Base-by-base conservation (phyloP, 2,113 vertebrate genomes). In the Catagonus wagneri region DNA sequence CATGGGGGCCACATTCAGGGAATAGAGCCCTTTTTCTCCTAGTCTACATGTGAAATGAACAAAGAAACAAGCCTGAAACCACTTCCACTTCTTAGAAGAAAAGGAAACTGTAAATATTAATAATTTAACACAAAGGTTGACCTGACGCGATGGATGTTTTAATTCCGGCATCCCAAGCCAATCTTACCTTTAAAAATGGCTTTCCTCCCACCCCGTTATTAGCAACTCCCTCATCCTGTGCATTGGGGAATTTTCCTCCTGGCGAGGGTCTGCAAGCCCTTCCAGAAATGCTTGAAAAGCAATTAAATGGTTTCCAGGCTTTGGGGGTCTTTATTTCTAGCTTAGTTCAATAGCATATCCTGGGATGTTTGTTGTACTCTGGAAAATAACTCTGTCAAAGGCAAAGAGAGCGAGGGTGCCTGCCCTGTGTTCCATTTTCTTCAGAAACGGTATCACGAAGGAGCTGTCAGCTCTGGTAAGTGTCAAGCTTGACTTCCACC, bases 231-330 rank as follows among this genome's bases (percentile, higher is more conserved):
- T 81, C 25, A 2, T 68, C 60, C 76, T n/a, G 32, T 58, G 16
- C 29, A 56, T 23, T 25, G 84, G 66, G 87, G 13, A 34, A 83
- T 61, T 61, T 66, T 61, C 61, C 29, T 72, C 60, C 34, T 36
- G 15, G 52, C 7, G 36, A 96, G 72, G 34, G 68, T 87, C 87
- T 92, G 39, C 83, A 96, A 71, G n/a, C 60, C 52, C 29, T 94
- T 90, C 61, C 84, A 94, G 93, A 93, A 94, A 97, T 60, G 80
- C 71, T 58, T 92, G 71, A 54, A 61, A 44, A 84, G 61, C 76
- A 93, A 96, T 95, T 84, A 94, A 97, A 88, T 83, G 60, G 44
- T 96, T 94, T 96, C 95, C 96, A 97, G 96, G 87, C 52, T 39
- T 25, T 74, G 17, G 71, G 75, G 69, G 61, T 71, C 83, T 93